A percentile compares a stretch with the other conserved stretches of the same genome.
phyloP scores from a whole-genome alignment of 1,140 invertebrate genomes.

The Nasonia longicornis region DNA sequence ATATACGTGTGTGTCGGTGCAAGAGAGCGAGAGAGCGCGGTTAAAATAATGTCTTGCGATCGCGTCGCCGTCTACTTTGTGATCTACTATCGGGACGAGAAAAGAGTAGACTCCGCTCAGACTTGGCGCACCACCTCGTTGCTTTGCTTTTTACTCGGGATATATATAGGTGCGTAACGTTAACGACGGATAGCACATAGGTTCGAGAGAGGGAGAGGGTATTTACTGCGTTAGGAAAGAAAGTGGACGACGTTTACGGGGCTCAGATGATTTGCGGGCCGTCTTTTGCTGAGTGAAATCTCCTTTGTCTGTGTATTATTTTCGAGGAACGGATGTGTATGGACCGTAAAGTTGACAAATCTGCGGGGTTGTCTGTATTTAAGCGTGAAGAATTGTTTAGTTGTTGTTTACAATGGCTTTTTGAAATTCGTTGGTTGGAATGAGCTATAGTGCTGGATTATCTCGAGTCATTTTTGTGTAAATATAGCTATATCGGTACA shows the following conservation, averaged over 20 bases:
- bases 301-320: background rate
- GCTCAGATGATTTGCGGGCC: background rate
- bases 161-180: background rate
- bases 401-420: no score
- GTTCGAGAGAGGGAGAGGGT: no score
- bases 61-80: background rate
- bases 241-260: background rate
- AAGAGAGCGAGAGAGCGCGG: slow-evolving; percentile 36
- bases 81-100: slow-evolving; percentile 1
- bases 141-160: background rate
- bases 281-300: background rate
- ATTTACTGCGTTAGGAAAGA: background rate
- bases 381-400: no score
- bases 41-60: slow-evolving; percentile 61
- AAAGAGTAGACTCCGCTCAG: slow-evolving; percentile 1
- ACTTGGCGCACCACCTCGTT: slow-evolving; percentile 10
- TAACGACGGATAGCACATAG: background rate
- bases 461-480: no score
- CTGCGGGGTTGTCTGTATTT: no score
- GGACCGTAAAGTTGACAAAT: background rate
- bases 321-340: background rate
- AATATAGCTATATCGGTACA: no score
- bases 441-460: background rate
- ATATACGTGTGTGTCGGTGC: background rate
- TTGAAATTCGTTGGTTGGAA: background rate